Conservation (phyloP, 1,140 invertebrate species). For the Hesperophylax magnus region DNA sequence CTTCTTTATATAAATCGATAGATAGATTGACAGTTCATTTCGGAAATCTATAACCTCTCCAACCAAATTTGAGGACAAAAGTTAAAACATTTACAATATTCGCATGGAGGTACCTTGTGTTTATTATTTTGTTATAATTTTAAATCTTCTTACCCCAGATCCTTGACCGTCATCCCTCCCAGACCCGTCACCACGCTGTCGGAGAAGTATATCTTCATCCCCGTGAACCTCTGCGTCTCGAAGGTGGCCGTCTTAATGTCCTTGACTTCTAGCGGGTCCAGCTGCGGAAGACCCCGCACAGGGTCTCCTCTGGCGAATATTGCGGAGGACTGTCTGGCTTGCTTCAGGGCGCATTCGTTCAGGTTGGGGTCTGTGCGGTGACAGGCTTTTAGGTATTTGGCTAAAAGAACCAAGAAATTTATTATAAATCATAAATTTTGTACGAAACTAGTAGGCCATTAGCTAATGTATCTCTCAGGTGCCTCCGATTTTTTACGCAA, state of each 20-base stretch:
- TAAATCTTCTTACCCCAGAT: background rate
- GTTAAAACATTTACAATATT: too few relatives aligned
- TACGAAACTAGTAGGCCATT: too few relatives aligned
- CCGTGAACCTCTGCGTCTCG: constrained; percentile 2
- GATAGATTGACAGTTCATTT: too few relatives aligned
- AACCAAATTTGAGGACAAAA: too few relatives aligned
- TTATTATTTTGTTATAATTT: too few relatives aligned
- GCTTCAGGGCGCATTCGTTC: constrained; percentile 17
- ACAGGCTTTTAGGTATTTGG: constrained; percentile 5
- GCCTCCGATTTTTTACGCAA: too few relatives aligned
- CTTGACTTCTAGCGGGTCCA: constrained; percentile 4
- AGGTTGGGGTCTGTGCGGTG: constrained; percentile 5
- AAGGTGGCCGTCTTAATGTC: constrained; percentile 24
- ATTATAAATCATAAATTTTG: too few relatives aligned
- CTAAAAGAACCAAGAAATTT: background rate
- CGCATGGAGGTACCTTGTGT: too few relatives aligned
- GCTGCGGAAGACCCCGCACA: background rate
- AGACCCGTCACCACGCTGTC: constrained; percentile 16
- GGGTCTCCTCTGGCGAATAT: background rate
- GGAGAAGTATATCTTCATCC: constrained; percentile 23
- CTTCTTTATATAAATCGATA: too few relatives aligned
- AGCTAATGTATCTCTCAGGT: too few relatives aligned
- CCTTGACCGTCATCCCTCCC: background rate
- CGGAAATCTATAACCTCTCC: too few relatives aligned
- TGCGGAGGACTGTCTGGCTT: background rate